Base-by-base conservation (phyloP, 2,888 invertebrate genomes). In the Cyclophora albipunctata region DNA sequence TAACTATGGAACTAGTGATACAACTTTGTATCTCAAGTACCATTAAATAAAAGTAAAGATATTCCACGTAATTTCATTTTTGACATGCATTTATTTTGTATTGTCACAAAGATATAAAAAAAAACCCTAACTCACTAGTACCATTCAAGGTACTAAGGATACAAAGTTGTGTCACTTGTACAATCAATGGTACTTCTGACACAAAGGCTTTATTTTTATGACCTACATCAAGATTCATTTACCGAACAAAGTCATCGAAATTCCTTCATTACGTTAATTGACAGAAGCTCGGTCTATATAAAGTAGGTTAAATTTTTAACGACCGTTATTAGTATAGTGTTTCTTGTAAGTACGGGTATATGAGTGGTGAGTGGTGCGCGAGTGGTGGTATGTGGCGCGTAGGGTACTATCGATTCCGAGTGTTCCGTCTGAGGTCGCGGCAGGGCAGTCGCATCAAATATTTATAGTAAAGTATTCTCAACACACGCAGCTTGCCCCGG, bases 401-500 rank as follows among this genome's bases (percentile, higher is more conserved):
- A 42, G 20, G 42, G 42, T 43, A 57, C 66, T 78, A 80, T 80
- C 67, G 80, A 79, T 79, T 78, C 20, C 20, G 71, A 57, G 61
- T 63, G 58, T 57, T 66, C 60, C 63, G 59, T 63, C 59, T 65
- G 59, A 60, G 60, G 60, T 59, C 68, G 60, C 62, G 54, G 59
- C 61, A 54, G 62, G 62, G 58, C 64, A 66, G 57, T 58, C 62
- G 64, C 74, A 80, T 80, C 69, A 75, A 80, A 80, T 80, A 81
- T 81, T 80, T 76, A 81, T 75, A 66, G 66, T 64, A 59, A 60
- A 62, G 61, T 64, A 64, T 73, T 68, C 66, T 64, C 62, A 64
- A 63, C 67, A 65, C 66, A 66, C 66, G 62, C 63, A 57, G 55
- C 51, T 58, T 60, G 58, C 57, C 54, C 48, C 46, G 49, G 52